phyloP scores from a whole-genome alignment of 1,140 invertebrate species.

The Danaus melanippus region DNA sequence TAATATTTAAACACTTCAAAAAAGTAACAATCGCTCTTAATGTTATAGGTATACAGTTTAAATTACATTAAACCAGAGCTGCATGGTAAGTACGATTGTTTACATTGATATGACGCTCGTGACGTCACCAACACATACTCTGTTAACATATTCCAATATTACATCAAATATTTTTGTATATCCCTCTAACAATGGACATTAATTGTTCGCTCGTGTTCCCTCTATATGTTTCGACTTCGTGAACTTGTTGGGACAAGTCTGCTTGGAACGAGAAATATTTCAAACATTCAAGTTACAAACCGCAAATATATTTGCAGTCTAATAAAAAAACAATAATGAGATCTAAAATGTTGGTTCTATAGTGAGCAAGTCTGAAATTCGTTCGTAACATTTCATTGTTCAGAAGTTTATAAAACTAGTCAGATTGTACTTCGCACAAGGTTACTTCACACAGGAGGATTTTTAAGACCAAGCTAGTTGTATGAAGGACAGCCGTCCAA shows the following conservation, averaged over 20 bases:
- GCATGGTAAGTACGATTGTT: slow-evolving; percentile 1
- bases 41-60: slow-evolving; percentile 49
- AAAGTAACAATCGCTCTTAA: slow-evolving; percentile 49
- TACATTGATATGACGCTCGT: background rate
- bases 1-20: slow-evolving; percentile 6
- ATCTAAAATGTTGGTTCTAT: slow-evolving; percentile 66
- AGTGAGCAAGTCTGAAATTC: slow-evolving; percentile 61
- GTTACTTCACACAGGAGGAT: slow-evolving; percentile 26
- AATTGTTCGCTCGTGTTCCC: no score
- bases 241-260: slow-evolving; percentile 5
- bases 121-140: slow-evolving; percentile 3
- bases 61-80: slow-evolving; percentile 32
- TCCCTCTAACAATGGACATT: no score
- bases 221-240: background rate
- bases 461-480: slow-evolving; percentile 31
- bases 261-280: slow-evolving; percentile 4
- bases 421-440: slow-evolving; percentile 52
- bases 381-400: slow-evolving; percentile 48
- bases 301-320: no score
- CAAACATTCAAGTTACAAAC: slow-evolving; percentile 32
- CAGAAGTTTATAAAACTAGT: slow-evolving; percentile 31
- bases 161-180: background rate
- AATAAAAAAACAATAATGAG: slow-evolving; percentile 37
- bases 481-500: no score
- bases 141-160: slow-evolving; percentile 2